Evolutionary conservation across 2,113 vertebrate species (phyloP), one percentile per base, ranked within the genome.

Genomic region (Istiophorus platypterus): DNA sequence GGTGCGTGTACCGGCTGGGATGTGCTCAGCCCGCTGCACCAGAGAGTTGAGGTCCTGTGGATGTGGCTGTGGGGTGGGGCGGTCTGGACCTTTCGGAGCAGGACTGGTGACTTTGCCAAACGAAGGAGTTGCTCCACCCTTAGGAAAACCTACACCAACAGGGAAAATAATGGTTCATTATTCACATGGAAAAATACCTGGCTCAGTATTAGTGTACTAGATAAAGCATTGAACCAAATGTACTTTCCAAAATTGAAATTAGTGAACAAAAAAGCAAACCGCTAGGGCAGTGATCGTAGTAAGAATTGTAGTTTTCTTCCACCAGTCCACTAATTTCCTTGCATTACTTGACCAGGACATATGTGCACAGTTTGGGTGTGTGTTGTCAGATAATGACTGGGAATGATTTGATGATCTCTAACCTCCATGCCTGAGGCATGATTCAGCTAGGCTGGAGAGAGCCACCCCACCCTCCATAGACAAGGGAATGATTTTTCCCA

Each of bases 11-110:
- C 97, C 97, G 0, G 97, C 98, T 0, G 98, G 97, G 80, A 99
- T 98, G 83, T 99, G 97, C 90, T 99, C 97, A 0, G 98, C 98
- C 77, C 95, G 94, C 89, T 99, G 98, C 88, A 99, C 96, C 78
- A 99, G 73, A 0, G 96, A 96, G 88, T 97, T 96, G 47, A 97
- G 95, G 65, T 98, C 97, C 20, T 94, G 89, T 1, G 95, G 95
- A 70, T 95, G 96, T 18, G 95, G 90, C 27, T 95, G 91, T 1
- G 93, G 78, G 0, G 15, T 81, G 3, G 92, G 83, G 10, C 95
- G 95, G 42, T 91, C 94, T 0, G 82, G 71, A 78, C 89, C 88
- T 88, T 74, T 86, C 71, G 89, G 72, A 29, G 63, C 45, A 20
- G 84, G 93, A 89, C 83, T 94, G 51, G 94, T 88, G 51, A 95